A percentile compares a stretch with the other conserved stretches of the same genome.
Conservation (phyloP, 1,140 invertebrate genomes). For the Adoxophyes honmai region DNA sequence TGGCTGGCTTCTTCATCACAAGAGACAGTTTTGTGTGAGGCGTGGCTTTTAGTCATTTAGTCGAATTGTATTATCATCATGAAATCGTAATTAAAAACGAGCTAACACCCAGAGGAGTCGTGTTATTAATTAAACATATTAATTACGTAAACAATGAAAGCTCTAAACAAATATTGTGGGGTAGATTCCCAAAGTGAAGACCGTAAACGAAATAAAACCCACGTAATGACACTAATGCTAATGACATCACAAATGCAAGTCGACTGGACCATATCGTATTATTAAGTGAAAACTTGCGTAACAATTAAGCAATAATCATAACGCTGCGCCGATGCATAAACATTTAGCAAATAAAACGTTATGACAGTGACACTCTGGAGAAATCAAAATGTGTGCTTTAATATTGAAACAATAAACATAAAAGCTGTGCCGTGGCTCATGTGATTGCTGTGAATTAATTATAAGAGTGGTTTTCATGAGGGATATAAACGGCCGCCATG, state of each 20-base stretch:
- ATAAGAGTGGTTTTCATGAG: constrained; percentile 64
- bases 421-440: constrained; percentile 56
- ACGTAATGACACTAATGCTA: too few relatives aligned
- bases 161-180: too few relatives aligned
- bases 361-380: constrained; percentile 64
- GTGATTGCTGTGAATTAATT: constrained; percentile 74
- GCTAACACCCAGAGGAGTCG: too few relatives aligned
- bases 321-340: constrained; percentile 34
- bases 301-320: constrained; percentile 34
- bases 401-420: constrained; percentile 73
- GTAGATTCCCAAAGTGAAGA: too few relatives aligned
- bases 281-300: constrained; percentile 57
- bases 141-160: too few relatives aligned
- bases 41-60: too few relatives aligned
- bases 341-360: constrained; percentile 57
- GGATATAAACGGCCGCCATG: constrained; percentile 53
- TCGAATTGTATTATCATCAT: too few relatives aligned
- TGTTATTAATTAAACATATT: too few relatives aligned
- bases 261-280: constrained; percentile 26
- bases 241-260: constrained; percentile 8
- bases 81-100: too few relatives aligned
- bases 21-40: too few relatives aligned
- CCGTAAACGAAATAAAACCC: too few relatives aligned
- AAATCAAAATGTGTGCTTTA: constrained; percentile 70
- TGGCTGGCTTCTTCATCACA: too few relatives aligned